Evolutionary conservation across 2,797 vertebrate species (phyloP).

Genomic region (Salarias fasciatus): DNA sequence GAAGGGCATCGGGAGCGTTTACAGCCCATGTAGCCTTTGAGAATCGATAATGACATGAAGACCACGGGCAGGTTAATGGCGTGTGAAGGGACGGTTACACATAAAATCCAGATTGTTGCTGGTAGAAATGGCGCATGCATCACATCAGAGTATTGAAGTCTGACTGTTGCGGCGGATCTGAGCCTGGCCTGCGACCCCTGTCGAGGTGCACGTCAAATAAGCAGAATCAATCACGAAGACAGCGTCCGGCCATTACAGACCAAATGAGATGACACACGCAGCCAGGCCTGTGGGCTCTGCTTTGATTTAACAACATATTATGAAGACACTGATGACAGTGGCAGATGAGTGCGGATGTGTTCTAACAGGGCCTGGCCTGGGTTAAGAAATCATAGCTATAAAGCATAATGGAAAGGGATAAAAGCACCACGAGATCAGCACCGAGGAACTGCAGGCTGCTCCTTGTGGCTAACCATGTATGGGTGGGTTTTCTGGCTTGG

Average conservation of each 20-base stretch:
- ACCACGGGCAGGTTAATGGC: constrained; percentile 73
- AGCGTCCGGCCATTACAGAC: constrained; percentile 56
- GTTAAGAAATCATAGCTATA: constrained; percentile 52
- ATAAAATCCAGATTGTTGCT: constrained; percentile 72
- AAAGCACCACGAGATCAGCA: constrained; percentile 35
- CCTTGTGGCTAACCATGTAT: constrained; percentile 66
- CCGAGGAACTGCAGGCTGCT: constrained; percentile 25
- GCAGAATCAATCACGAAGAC: constrained; percentile 68
- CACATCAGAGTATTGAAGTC: constrained; percentile 60
- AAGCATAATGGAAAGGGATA: constrained; percentile 42
- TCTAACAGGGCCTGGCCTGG: constrained; percentile 20
- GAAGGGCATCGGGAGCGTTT: constrained; percentile 72
- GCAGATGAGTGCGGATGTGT: constrained; percentile 34
- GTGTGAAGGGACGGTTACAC: constrained; percentile 71
- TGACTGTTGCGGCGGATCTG: constrained; percentile 60
- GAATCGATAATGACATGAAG: constrained; percentile 76
- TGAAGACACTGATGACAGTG: constrained; percentile 47
- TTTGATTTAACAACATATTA: constrained; percentile 66
- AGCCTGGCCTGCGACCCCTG: constrained; percentile 58
- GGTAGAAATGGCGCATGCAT: constrained; percentile 65
- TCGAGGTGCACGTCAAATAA: constrained; percentile 64
- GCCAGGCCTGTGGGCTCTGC: constrained; percentile 49
- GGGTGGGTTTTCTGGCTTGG: constrained; percentile 61
- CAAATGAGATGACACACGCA: constrained; percentile 62
- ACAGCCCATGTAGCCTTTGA: constrained; percentile 68